phyloP scores from a whole-genome alignment of 2,113 vertebrate genomes.

The Alaudala cheleensis region DNA sequence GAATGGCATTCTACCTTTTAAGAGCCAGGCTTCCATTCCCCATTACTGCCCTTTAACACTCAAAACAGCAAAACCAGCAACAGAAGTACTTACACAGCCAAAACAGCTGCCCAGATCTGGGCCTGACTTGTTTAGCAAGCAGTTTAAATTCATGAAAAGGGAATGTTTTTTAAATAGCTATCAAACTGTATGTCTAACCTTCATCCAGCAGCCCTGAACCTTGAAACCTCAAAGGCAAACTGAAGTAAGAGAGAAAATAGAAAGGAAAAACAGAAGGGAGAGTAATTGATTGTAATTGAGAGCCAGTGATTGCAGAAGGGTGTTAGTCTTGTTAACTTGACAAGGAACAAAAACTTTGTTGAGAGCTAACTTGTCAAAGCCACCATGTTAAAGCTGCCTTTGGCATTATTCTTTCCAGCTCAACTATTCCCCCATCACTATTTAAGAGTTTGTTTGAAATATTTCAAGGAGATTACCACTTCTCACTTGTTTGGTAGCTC shows the following conservation, averaged over 20 bases:
- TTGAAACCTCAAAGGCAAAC: not conserved
- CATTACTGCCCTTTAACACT: not conserved
- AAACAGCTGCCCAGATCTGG: not conserved
- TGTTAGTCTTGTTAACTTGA: not conserved
- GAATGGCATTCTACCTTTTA: not conserved
- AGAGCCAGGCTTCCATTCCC: not conserved
- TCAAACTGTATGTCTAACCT: not conserved
- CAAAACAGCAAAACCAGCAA: not conserved
- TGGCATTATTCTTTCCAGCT: not conserved
- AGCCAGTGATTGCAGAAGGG: not conserved
- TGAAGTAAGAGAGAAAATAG: not conserved
- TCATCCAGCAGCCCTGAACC: not conserved
- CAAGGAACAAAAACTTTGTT: not conserved
- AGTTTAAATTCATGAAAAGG: not conserved
- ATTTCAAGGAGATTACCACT: constrained; percentile 38
- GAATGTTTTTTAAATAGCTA: not conserved
- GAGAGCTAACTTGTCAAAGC: not conserved
- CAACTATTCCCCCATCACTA: not conserved
- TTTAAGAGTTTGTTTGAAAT: constrained; percentile 22
- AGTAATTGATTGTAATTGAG: not conserved
- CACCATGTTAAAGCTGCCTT: not conserved
- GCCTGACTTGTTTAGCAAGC: not conserved
- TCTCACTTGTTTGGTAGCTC: constrained; percentile 29
- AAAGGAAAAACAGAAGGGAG: not conserved
- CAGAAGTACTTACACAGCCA: not conserved